Conservation (phyloP, 2,888 invertebrate species). For the Pristionchus mayeri region DNA sequence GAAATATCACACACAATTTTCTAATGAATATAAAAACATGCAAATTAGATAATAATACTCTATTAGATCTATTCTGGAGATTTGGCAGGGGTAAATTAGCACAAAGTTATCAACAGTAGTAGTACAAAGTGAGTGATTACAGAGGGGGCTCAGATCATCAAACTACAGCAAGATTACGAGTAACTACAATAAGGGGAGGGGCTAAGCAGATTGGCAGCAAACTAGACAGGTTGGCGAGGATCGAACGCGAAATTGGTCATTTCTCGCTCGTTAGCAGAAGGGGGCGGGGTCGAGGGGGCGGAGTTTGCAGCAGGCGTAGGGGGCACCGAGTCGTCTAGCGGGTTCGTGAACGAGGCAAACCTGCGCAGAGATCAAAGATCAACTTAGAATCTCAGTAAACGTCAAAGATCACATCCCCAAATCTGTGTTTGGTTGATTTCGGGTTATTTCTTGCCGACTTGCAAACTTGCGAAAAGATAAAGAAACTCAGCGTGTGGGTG, state of each 20-base stretch:
- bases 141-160: too few species aligned
- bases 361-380: conserved; percentile 52
- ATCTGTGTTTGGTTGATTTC: neutral
- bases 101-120: conserved; percentile 32
- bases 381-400: neutral
- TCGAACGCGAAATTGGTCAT: conserved; percentile 35
- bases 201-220: neutral
- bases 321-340: conserved; percentile 53
- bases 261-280: neutral
- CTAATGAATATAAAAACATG: conserved; percentile 26
- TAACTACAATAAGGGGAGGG: neutral
- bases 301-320: neutral
- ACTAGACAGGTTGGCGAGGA: neutral
- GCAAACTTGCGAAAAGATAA: neutral
- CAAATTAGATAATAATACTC: too few species aligned
- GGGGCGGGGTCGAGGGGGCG: neutral
- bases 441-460: conserved; percentile 27
- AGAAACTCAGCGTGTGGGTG: neutral
- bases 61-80: neutral
- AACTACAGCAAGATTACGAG: neutral
- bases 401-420: neutral
- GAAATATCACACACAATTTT: conserved; percentile 4
- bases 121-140: neutral
- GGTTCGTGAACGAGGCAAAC: conserved; percentile 67
- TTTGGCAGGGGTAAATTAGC: neutral